A percentile compares a stretch with the other conserved stretches of the same genome.
phyloP scores from a whole-genome alignment of 2,113 vertebrate species.

The Rhabdornis inornatus region DNA sequence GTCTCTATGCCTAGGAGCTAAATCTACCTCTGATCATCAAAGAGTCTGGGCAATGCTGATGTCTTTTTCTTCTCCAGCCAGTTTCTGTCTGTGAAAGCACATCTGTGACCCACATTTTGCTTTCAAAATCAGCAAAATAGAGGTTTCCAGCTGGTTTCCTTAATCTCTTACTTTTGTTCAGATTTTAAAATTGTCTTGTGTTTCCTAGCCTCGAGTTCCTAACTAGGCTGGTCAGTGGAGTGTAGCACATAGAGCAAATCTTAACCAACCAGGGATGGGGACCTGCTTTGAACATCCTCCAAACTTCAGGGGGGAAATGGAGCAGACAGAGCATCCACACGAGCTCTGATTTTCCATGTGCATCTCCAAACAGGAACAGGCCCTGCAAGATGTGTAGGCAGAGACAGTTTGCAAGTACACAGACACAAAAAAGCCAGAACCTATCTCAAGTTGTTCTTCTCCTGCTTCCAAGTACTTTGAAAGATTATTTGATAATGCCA shows the following conservation, averaged over 20 bases:
- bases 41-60: conserved; percentile 22
- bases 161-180: conserved; percentile 47
- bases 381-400: conserved; percentile 34
- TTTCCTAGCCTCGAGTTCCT: not conserved
- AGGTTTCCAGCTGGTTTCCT: conserved; percentile 58
- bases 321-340: not conserved
- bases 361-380: not conserved
- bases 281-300: not conserved
- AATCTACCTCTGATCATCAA: conserved; percentile 62
- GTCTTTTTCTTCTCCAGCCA: conserved; percentile 52
- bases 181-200: not conserved
- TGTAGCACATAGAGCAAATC: not conserved
- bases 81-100: conserved; percentile 28
- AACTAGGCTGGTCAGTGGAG: not conserved
- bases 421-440: conserved; percentile 17
- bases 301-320: not conserved
- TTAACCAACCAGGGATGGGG: not conserved
- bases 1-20: conserved; percentile 33
- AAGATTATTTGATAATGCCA: conserved; percentile 34
- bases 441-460: conserved; percentile 26
- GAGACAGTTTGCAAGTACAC: conserved; percentile 42
- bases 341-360: fast-evolving
- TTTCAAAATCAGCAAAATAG: conserved; percentile 40
- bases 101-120: conserved; percentile 63
- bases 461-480: conserved; percentile 32